Evolutionary conservation across 2,113 vertebrate genomes (phyloP), one percentile per base, ranked within the genome.

Genomic region (Crotalus helleri): DNA sequence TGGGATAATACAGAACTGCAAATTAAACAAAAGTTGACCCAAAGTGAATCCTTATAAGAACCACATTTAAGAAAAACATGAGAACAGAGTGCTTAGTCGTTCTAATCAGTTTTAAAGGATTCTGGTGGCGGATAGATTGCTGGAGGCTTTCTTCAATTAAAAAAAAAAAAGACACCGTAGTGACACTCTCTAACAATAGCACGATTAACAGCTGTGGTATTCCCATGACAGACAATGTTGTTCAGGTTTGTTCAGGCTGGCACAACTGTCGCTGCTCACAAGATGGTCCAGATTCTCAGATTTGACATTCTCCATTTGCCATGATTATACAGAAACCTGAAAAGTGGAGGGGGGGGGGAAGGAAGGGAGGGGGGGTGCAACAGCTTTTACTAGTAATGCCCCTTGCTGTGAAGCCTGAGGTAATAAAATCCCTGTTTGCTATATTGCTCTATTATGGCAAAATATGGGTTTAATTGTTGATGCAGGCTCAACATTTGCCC

Each of bases 171-270:
- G 26, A 57, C 91, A 58, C 51, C 94, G 95, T 97, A 94, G 95
- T 95, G 97, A 98, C 96, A 97, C 97, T 96, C 88, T 12, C 93
- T 91, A 96, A 97, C 97, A 98, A 97, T 97, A 96, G 97, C 97
- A 97, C 97, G 97, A 97, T 97, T 95, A 97, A 97, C 98, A 99
- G 98, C 98, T 98, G 98, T 97, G 91, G 87, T 93, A 97, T 98
- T 98, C 98, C 98, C 97, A 98, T 97, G 97, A 97, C 95, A 97
- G 95, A 98, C 98, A 99, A 98, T 98, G 97, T 96, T 95, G 96
- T 96, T 96, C 96, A 93, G 61, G 97, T 96, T 96, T 92, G 97
- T 94, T 94, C 96, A 94, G 94, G 97, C 97, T 96, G 94, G 97
- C 98, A 98, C 92, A 94, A 98, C 97, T 97, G 97, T 97, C 96